These are phyloP conservation scores for Rhingia rostrata DNA, from an alignment of 2,888 invertebrate species.

Conservation along the genomic window DNA sequence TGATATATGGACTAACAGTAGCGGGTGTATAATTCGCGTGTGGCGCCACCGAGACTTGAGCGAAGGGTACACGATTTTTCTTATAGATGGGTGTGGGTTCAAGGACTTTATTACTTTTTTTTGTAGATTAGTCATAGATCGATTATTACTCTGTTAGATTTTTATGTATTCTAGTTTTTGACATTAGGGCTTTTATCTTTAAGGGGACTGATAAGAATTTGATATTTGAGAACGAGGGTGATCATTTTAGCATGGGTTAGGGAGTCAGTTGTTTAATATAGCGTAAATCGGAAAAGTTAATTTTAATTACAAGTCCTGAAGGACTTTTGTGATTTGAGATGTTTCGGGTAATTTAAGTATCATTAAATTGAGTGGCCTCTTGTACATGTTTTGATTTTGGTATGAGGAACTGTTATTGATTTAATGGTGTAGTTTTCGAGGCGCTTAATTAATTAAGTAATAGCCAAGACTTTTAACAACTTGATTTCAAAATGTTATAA, in stretches of 20 bases:
- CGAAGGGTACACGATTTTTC: constrained; percentile 45
- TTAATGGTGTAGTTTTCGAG: no score
- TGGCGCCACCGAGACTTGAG: constrained; percentile 53
- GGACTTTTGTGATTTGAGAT: constrained; percentile 18
- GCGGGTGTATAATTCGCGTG: constrained; percentile 63
- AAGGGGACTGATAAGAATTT: constrained; percentile 26
- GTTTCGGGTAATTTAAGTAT: constrained; percentile 28
- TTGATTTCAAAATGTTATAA: no score
- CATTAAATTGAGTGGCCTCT: constrained; percentile 56
- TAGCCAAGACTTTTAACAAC: no score
- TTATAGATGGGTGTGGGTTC: constrained; percentile 60
- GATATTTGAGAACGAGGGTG: constrained; percentile 1
- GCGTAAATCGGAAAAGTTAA: constrained; percentile 44
- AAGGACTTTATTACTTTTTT: constrained; percentile 54
- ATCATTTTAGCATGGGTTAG: constrained; percentile 8
- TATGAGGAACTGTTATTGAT: no score
- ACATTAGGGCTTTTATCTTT: constrained; percentile 30
- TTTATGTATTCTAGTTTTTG: constrained; percentile 10
- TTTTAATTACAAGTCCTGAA: constrained; percentile 58
- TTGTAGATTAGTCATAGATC: constrained; percentile 69
- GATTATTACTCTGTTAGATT: constrained; percentile 33
- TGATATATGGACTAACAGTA: constrained; percentile 34
- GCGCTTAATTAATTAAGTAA: no score
- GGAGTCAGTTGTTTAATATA: background rate
- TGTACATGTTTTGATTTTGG: background rate